These are phyloP conservation scores for Sphecodes monilicornis DNA, from an alignment of 2,888 invertebrate genomes.

Conservation along the genomic window DNA sequence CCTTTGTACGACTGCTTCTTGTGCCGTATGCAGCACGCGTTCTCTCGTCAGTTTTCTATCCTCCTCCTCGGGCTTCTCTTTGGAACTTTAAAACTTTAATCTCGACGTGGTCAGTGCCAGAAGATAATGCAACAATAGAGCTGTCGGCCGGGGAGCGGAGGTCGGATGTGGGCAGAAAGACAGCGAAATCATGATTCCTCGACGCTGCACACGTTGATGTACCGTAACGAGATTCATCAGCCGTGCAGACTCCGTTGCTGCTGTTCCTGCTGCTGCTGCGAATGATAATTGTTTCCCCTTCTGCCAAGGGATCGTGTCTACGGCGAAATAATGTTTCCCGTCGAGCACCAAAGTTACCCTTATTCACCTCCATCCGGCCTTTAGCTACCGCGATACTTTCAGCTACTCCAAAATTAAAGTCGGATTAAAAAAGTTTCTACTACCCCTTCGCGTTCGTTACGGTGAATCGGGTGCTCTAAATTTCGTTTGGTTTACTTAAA, in stretches of 20 bases:
- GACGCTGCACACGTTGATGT: slow-evolving; percentile 55
- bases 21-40: slow-evolving; percentile 56
- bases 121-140: slow-evolving; percentile 78
- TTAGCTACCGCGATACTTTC: background rate
- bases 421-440: background rate
- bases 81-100: slow-evolving; percentile 78
- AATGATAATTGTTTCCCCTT: slow-evolving; percentile 52
- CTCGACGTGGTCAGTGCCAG: slow-evolving; percentile 76
- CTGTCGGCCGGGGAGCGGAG: slow-evolving; percentile 51
- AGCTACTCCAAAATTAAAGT: background rate
- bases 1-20: slow-evolving; percentile 43
- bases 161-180: slow-evolving; percentile 55
- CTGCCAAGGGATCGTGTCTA: slow-evolving; percentile 13
- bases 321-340: slow-evolving; percentile 3
- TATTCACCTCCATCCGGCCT: background rate
- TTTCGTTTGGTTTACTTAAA: background rate
- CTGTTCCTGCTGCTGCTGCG: slow-evolving; percentile 1
- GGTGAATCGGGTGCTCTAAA: too few species aligned
- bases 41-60: slow-evolving; percentile 58
- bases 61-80: slow-evolving; percentile 56
- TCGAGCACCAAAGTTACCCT: background rate
- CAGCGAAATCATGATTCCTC: slow-evolving; percentile 65
- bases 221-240: slow-evolving; percentile 67
- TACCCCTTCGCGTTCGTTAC: background rate
- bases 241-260: slow-evolving; percentile 12